Evolutionary conservation across 2,113 vertebrate species (phyloP).

Genomic region (Raja brachyura): DNA sequence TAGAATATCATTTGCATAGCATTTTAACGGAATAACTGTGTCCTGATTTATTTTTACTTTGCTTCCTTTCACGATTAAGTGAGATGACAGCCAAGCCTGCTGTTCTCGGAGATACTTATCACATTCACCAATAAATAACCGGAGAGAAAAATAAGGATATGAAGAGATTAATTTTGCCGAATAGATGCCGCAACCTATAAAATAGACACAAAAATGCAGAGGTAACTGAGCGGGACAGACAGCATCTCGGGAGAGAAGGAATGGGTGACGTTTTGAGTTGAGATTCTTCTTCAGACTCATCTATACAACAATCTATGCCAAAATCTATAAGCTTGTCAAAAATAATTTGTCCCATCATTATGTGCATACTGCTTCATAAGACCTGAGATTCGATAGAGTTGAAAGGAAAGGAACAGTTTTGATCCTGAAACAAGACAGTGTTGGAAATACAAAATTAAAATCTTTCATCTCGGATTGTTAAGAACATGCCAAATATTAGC

Average conservation of each 20-base stretch:
- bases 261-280: too few relatives aligned
- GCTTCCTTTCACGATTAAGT: slow-evolving; percentile 1
- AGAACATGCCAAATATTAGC: not conserved
- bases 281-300: too few relatives aligned
- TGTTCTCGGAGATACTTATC: not conserved
- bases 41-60: slow-evolving; percentile 16
- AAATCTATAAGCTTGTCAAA: not conserved
- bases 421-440: not conserved
- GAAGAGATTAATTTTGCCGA: slow-evolving; percentile 1
- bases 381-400: not conserved
- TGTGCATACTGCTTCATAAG: not conserved
- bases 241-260: too few relatives aligned
- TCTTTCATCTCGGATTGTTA: not conserved
- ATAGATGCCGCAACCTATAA: not conserved
- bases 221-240: too few relatives aligned
- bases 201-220: too few relatives aligned
- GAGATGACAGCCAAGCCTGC: slow-evolving; percentile 3
- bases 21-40: not conserved
- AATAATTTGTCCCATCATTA: not conserved
- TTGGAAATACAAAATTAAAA: not conserved
- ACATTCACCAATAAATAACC: not conserved
- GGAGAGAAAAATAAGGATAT: not conserved
- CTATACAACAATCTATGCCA: not conserved
- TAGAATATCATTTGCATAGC: not conserved
- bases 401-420: not conserved